Evolutionary conservation across 2,797 vertebrate species (phyloP), one percentile per base, ranked within the genome.

Genomic region (Gobio occitaniae): DNA sequence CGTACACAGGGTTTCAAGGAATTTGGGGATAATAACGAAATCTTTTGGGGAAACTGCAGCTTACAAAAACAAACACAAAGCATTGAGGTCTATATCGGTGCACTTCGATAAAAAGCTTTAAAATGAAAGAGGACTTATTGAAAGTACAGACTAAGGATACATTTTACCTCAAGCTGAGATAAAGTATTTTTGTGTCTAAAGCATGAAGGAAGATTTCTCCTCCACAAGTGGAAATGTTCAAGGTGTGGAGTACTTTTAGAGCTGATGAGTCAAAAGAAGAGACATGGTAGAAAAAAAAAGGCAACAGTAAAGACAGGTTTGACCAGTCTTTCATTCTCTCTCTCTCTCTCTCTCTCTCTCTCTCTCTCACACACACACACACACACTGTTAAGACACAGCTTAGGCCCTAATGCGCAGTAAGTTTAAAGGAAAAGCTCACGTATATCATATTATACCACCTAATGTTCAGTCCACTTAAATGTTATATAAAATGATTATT

Each of bases 251-350:
- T 71, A 61, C 63, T 38, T 79, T 65, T 12, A 59, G 16, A 59
- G 80, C 69, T 36, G 70, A 74, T 50, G 41, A 80, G 32, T 79
- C 54, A 84, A 79, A 82, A 61, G 32, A 47, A 6, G 12, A 50
- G 65, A 17, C 54, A 82, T 9, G 0, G 61, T 15, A 65, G 11
- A 29, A 59, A 61, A 59, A 59, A 52, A 82, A 48, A 74, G 41
- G n/a, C 25, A 83, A 71, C 11, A 41, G 48, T 10, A 52, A 12
- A 59, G 50, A 85, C 83, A 72, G 76, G 83, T 80, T 72, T 61
- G 54, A 74, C 83, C 77, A 52, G 83, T 85, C 29, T 44, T 15
- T 71, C 41, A 61, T 6, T 78, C 36, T 25, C 29, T 78, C 52
- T 61, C 10, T 70, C 48, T 44, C 47, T 29, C 15, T 15, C 32